Evolutionary conservation across 2,797 vertebrate species (phyloP).

Genomic region (Anabacerthia variegaticeps): DNA sequence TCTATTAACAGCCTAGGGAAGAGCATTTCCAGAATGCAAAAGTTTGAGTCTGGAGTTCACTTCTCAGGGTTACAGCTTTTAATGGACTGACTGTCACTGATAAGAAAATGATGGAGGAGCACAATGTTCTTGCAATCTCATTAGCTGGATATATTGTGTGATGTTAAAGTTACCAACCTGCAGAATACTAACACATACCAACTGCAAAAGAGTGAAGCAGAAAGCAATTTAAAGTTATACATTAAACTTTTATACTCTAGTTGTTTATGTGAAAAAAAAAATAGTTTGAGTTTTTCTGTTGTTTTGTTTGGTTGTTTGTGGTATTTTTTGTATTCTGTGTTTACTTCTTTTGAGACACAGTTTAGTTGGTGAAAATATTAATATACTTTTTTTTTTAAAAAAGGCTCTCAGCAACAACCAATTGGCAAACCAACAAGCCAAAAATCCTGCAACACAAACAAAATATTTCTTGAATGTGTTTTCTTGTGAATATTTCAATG

Average conservation of each 20-base stretch:
- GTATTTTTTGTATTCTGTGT: neutral
- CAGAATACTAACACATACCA: constrained; percentile 57
- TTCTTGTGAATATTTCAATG: neutral
- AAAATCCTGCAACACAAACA: neutral
- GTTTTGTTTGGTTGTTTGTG: neutral
- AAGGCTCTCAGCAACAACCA: fast-evolving
- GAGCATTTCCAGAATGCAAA: constrained; percentile 70
- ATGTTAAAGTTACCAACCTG: constrained; percentile 46
- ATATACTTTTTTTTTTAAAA: neutral
- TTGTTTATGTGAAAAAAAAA: neutral
- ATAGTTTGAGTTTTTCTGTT: neutral
- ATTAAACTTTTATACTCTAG: constrained; percentile 38
- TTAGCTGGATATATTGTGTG: constrained; percentile 72
- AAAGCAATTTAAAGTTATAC: constrained; percentile 63
- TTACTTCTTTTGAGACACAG: neutral
- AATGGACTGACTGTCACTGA: constrained; percentile 78
- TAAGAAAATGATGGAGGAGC: constrained; percentile 77
- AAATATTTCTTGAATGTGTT: neutral
- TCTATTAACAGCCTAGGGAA: constrained; percentile 65
- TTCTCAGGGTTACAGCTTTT: constrained; percentile 68
- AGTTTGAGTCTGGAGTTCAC: constrained; percentile 67
- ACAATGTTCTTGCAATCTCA: constrained; percentile 70
- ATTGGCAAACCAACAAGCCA: neutral
- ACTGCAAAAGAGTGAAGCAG: neutral
- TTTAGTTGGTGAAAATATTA: neutral